Base-by-base conservation (phyloP, 2,888 invertebrate genomes). In the Trichacis sp. region DNA sequence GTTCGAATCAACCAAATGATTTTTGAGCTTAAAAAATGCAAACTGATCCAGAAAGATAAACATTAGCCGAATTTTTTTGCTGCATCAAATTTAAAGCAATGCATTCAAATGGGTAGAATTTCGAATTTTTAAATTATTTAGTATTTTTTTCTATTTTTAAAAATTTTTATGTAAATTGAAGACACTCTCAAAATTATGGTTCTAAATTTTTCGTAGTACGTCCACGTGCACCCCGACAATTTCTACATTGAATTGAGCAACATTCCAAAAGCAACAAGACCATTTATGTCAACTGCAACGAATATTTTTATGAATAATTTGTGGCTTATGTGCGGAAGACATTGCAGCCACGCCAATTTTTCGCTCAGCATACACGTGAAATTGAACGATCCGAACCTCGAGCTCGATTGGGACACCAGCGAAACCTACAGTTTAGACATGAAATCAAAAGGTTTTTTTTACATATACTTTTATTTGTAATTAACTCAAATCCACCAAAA, bases 351-450 rank as follows among this genome's bases (percentile, higher is more conserved):
- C 85, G 0, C 84, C 86, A 85, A 87, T 40, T 87, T 88, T 0
- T 86, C 88, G 3, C 85, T 91, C 14, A 82, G 87, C n/a, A 87
- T 92, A 1, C 85, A 86, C 76, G 82, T 92, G 1, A 85, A 84
- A 0, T 86, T 91, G 1, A 84, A 82, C 49, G 86, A 87, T 0
- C 74, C 84, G 1, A 85, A 87, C 68, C 71, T 88, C 2, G 76
- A 82, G 0, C 85, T 93, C 6, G 87, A 87, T 68, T 91, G 91
- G 91, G 84, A 85, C 1, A 93, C 93, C 0, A 87, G 91, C 69
- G 93, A 94, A 81, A 86, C 88, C 30, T 94, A 93, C 76, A 82
- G 81, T 56, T 80, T 93, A 43, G 87, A 88, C 64, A 84, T 91
- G 9, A 85, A 87, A 58, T 87, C 86, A 47, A 87, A 87, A 85